phyloP scores from a whole-genome alignment of 2,797 vertebrate species.

The Phoeniculus purpureus region DNA sequence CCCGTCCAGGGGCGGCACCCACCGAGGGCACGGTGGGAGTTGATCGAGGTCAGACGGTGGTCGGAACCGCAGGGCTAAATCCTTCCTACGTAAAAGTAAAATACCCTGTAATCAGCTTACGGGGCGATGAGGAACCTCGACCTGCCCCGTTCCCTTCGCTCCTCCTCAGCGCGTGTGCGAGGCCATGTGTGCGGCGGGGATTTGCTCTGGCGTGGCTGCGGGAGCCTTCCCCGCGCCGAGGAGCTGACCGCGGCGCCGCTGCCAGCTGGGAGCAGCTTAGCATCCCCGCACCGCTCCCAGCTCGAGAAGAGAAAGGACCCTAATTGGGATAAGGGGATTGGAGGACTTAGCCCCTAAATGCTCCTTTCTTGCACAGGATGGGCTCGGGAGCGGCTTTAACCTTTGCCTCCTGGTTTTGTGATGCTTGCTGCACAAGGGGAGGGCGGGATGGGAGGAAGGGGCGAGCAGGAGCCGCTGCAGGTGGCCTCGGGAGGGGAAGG shows the following conservation, averaged over 20 bases:
- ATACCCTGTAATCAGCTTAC: constrained; percentile 69
- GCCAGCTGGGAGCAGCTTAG: not conserved
- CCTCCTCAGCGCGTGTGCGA: not conserved
- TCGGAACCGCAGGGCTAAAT: constrained; percentile 49
- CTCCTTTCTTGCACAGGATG: constrained; percentile 35
- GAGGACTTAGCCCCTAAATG: constrained; percentile 52
- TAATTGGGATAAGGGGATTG: constrained; percentile 60
- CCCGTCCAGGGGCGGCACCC: not conserved
- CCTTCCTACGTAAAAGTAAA: constrained; percentile 70
- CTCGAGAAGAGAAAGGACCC: constrained; percentile 15
- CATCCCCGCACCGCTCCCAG: not conserved
- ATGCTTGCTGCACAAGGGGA: not conserved
- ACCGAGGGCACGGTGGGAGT: not conserved
- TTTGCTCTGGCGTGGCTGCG: not conserved
- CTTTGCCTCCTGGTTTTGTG: constrained; percentile 40
- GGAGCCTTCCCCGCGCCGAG: not conserved
- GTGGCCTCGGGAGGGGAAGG: not conserved
- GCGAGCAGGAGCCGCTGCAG: not conserved
- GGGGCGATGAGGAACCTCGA: constrained; percentile 17
- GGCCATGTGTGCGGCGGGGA: constrained; percentile 3
- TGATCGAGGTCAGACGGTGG: constrained; percentile 63
- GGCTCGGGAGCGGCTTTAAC: constrained; percentile 43
- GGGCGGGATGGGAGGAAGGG: not conserved
- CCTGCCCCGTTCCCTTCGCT: not conserved
- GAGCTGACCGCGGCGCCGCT: not conserved